These are phyloP conservation scores for Vesta saturnalis DNA, from an alignment of 2,888 invertebrate genomes.

Conservation along the genomic window DNA sequence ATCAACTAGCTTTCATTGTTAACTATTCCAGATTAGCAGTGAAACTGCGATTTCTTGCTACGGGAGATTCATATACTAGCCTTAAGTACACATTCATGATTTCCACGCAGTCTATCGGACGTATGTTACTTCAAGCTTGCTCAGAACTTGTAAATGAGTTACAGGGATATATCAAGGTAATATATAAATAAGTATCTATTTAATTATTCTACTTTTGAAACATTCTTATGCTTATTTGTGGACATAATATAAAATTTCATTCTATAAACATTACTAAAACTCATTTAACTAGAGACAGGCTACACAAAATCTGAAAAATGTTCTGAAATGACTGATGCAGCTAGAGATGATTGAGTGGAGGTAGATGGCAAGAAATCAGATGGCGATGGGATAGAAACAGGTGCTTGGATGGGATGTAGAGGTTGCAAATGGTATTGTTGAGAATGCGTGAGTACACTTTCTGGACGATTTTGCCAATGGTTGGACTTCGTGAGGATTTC, in stretches of 20 bases:
- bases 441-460: neutral
- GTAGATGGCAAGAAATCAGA: slow-evolving; percentile 2
- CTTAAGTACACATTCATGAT: slow-evolving; percentile 22
- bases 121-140: slow-evolving; percentile 23
- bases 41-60: too few species aligned
- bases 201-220: slow-evolving; percentile 13
- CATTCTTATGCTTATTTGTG: too few species aligned
- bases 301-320: slow-evolving; percentile 13
- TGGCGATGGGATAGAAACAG: neutral
- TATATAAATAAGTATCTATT: too few species aligned
- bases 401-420: too few species aligned
- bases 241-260: too few species aligned
- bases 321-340: too few species aligned
- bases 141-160: slow-evolving; percentile 12
- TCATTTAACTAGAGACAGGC: neutral
- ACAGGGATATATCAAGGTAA: slow-evolving; percentile 22
- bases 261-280: too few species aligned
- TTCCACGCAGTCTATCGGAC: slow-evolving; percentile 26
- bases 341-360: neutral
- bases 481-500: neutral
- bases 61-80: too few species aligned
- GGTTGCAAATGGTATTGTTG: neutral
- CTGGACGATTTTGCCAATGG: neutral
- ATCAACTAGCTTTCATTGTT: too few species aligned
- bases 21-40: too few species aligned